Base-by-base conservation (phyloP, 53 echinoderm and acorn worm genomes). In the Holothuria scabra region DNA sequence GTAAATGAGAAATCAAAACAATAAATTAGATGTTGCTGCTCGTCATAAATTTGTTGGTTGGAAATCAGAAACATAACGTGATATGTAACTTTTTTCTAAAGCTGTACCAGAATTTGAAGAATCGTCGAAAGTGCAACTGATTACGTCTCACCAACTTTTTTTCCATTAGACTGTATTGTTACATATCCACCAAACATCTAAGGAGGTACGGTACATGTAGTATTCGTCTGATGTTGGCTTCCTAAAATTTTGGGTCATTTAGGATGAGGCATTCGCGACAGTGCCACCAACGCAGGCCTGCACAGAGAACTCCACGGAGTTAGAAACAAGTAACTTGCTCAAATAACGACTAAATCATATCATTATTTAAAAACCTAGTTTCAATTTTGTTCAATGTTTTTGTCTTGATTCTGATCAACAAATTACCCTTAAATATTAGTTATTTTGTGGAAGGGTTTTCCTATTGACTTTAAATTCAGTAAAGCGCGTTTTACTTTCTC, bases 1-100 rank as follows among this genome's bases (percentile, higher is more conserved):
- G 60, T 9, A 60, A 24, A 60, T 60, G 60, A 9, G 60, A 60
- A 60, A 60, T 60, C 60, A 60, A 60, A 60, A 60, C 60, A 60
- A 60, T 60, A 6, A 4, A 35, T 35, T 35, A 60, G 24, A 60
- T 21, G 2, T 24, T 60, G 60, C 21, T 60, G 21, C 5, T 60
- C 21, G 60, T 60, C 3, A 60, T 60, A 60, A 60, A 60, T 60
- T 24, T 4, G 60, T 3, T 60, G 8, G 60, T 60, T 60, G 21
- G 60, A 9, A 24, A 60, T 22, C 24, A 22, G 24, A 24, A 5
- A 24, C 35, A 35, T 35, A 35, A 35, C 35, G 60, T 60, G 60
- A 60, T 60, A 60, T 9, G 8, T 60, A 24, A 60, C 60, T 2
- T 60, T 5, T 60, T 60, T 24, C 60, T 60, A 24, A 60, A 60